Percentiles rank a stretch among this genome's conserved stretches.
Evolutionary conservation across 2,888 invertebrate genomes (phyloP).

Genomic region (Drymonia ruficornis): DNA sequence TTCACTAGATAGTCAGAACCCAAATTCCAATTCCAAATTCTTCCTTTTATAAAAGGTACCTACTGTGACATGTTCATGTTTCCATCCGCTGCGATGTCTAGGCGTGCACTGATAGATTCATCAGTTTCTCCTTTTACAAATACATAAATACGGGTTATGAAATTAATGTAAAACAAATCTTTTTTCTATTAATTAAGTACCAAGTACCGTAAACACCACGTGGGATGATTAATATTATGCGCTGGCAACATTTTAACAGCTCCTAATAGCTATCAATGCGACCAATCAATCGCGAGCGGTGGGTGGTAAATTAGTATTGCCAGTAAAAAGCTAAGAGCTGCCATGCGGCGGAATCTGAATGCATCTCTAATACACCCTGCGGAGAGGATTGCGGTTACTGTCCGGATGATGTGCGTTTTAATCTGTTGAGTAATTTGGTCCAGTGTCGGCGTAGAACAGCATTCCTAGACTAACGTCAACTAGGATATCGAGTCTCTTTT

Average conservation of each 20-base stretch:
- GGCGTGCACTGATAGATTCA: too few relatives aligned
- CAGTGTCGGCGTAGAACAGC: neutral
- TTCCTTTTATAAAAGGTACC: too few relatives aligned
- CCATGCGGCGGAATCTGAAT: slow-evolving; percentile 14
- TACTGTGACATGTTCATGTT: too few relatives aligned
- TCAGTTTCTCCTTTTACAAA: too few relatives aligned
- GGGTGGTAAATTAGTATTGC: slow-evolving; percentile 54
- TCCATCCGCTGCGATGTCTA: too few relatives aligned
- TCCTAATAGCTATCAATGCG: slow-evolving; percentile 24
- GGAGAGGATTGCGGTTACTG: neutral
- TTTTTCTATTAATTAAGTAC: too few relatives aligned
- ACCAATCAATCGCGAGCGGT: slow-evolving; percentile 45
- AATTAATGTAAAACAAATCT: too few relatives aligned
- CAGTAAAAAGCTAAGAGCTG: slow-evolving; percentile 44
- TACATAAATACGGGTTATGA: too few relatives aligned
- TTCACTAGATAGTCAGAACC: too few relatives aligned
- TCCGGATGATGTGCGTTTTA: neutral
- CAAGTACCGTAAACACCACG: neutral
- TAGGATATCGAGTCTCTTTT: too few relatives aligned
- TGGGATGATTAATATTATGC: slow-evolving; percentile 1
- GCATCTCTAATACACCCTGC: slow-evolving; percentile 1
- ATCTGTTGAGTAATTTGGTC: neutral
- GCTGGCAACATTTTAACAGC: slow-evolving; percentile 17
- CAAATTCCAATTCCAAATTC: too few relatives aligned
- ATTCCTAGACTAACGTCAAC: too few relatives aligned